Conservation (phyloP, 2,797 vertebrate species). For the Novumbra hubbsi region DNA sequence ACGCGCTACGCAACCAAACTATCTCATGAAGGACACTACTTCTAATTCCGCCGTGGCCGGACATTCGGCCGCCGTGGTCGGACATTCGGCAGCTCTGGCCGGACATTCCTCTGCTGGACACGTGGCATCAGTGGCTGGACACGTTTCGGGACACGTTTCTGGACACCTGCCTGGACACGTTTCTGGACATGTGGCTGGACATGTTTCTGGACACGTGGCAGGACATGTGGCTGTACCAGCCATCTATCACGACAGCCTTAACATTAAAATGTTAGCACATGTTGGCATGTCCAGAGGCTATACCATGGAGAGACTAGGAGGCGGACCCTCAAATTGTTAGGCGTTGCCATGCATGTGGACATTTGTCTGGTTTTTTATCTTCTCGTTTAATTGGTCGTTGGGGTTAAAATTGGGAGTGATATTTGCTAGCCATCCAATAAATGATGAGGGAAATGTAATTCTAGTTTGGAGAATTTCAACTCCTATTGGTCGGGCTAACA, state of each 20-base stretch:
- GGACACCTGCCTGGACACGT: background rate
- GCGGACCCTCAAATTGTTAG: background rate
- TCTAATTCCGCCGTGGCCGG: background rate
- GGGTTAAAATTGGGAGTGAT: background rate
- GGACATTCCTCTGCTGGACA: background rate
- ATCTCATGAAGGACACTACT: background rate
- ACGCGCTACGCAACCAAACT: background rate
- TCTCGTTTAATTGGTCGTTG: background rate
- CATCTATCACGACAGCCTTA: background rate
- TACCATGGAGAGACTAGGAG: background rate
- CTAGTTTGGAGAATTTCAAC: background rate
- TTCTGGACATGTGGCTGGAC: background rate
- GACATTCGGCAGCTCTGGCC: background rate
- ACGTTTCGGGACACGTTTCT: background rate
- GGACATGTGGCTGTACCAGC: background rate
- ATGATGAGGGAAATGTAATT: background rate
- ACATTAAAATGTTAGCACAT: conserved; percentile 1
- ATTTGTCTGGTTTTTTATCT: background rate
- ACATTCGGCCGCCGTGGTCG: background rate
- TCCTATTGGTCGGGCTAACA: too few species aligned
- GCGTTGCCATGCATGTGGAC: background rate
- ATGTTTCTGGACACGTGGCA: background rate
- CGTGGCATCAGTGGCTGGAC: background rate
- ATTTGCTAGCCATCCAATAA: background rate
- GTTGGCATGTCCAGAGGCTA: conserved; percentile 2